Conservation (phyloP, 2,797 vertebrate genomes). For the Phalanger gymnotis region DNA sequence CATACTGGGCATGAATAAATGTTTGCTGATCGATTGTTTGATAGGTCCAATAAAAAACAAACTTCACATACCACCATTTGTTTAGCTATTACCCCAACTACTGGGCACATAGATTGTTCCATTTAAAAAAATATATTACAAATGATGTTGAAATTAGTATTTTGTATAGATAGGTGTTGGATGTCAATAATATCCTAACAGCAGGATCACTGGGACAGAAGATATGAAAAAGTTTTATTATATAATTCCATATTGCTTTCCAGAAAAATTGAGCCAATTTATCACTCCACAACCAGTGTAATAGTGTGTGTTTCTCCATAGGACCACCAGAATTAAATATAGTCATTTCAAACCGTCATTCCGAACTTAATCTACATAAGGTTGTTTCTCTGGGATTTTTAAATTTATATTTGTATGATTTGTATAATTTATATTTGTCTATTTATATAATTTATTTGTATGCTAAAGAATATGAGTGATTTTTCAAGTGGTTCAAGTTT, state of each 20-base stretch:
- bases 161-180: not conserved
- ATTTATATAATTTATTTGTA: not conserved
- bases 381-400: not conserved
- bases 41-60: not conserved
- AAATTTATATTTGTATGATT: not conserved
- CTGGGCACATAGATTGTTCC: not conserved
- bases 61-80: not conserved
- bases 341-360: not conserved
- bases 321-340: not conserved
- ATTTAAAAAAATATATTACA: not conserved
- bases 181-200: not conserved
- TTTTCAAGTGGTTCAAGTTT: not conserved
- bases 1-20: not conserved
- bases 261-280: not conserved
- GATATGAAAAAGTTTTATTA: not conserved
- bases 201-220: not conserved
- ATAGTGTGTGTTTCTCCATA: not conserved
- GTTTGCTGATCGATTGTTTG: not conserved
- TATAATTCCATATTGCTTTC: not conserved
- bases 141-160: not conserved
- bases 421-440: not conserved
- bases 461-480: not conserved
- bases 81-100: not conserved
- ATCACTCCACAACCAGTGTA: not conserved
- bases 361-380: not conserved